A percentile compares a stretch with the other conserved stretches of the same genome.
Conservation (phyloP, 2,113 vertebrate genomes). For the Notothenia rossii region DNA sequence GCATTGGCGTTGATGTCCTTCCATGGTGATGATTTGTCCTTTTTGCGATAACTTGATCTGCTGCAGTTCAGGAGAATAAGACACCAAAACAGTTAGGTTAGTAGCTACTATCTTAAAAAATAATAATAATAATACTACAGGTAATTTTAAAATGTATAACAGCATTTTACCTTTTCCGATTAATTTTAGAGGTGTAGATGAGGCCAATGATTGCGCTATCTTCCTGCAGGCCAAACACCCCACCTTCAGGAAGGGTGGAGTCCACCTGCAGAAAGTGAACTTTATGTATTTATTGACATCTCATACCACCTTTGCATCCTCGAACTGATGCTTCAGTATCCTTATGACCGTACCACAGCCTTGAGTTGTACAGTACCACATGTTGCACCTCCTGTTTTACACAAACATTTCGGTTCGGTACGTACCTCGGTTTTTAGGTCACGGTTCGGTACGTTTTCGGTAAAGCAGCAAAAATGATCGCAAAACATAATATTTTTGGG, state of each 20-base stretch:
- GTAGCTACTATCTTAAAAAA: neutral
- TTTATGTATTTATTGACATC: neutral
- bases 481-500: no score
- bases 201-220: slow-evolving; percentile 82
- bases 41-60: slow-evolving; percentile 6
- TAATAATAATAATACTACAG: no score
- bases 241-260: slow-evolving; percentile 67
- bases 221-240: slow-evolving; percentile 72
- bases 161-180: slow-evolving; percentile 68
- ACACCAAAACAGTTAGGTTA: neutral
- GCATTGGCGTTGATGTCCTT: neutral
- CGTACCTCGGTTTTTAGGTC: no score
- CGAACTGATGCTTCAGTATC: neutral
- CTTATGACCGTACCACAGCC: no score
- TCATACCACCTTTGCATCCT: neutral
- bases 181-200: slow-evolving; percentile 80
- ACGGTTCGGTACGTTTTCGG: no score
- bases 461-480: no score
- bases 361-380: no score
- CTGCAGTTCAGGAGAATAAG: neutral
- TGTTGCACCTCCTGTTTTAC: neutral
- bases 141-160: neutral
- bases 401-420: neutral
- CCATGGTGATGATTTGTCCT: neutral
- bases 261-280: slow-evolving; percentile 58